Evolutionary conservation across 1,140 invertebrate species (phyloP).

Genomic region (Platyscapa corneri): DNA sequence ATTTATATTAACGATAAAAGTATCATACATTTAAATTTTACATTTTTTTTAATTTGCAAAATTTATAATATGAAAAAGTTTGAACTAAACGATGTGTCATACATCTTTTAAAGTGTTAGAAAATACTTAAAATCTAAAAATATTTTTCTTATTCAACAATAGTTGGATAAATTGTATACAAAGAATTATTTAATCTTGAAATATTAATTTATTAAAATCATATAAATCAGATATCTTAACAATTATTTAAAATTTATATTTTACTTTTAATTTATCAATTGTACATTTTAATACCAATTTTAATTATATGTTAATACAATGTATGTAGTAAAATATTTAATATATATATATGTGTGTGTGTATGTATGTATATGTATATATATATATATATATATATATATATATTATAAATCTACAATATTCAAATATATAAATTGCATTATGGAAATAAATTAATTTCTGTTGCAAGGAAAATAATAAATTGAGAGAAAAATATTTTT

Average conservation of each 20-base stretch:
- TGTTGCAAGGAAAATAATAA: neutral
- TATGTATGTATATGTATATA: no score
- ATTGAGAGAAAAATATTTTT: conserved; percentile 16
- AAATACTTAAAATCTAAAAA: neutral
- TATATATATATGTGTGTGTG: no score
- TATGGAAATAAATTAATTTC: neutral
- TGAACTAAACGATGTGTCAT: neutral
- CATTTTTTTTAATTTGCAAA: conserved; percentile 1
- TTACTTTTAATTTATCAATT: neutral
- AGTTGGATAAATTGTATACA: neutral
- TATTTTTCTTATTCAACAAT: conserved; percentile 8
- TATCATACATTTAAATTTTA: neutral
- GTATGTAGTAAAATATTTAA: neutral
- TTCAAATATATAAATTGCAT: neutral
- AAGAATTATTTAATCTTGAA: neutral
- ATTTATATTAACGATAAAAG: neutral
- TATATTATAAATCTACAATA: neutral
- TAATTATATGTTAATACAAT: neutral
- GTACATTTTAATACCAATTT: neutral
- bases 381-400: no score
- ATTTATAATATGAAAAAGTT: neutral
- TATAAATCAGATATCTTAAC: no score
- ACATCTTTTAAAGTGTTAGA: neutral
- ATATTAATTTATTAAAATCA: neutral
- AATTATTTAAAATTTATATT: no score